These are phyloP conservation scores for Lithobates pipiens DNA, from an alignment of 2,797 vertebrate species.

Conservation along the genomic window DNA sequence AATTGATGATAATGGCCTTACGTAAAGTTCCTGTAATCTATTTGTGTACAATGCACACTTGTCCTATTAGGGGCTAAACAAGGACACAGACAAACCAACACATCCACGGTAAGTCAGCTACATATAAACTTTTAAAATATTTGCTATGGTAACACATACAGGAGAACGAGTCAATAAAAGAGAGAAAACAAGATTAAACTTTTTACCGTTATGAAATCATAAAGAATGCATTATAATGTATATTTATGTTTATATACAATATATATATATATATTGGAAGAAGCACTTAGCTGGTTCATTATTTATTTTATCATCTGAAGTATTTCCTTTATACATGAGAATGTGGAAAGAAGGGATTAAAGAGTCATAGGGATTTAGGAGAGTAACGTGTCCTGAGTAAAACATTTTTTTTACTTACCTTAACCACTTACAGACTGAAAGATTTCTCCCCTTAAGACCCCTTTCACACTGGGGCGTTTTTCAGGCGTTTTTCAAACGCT, in stretches of 20 bases:
- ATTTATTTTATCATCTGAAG: neutral
- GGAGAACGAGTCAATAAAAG: conserved; percentile 25
- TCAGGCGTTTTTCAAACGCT: no score
- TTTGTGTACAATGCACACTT: neutral
- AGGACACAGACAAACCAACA: conserved; percentile 34
- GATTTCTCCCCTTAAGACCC: no score
- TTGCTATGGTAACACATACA: conserved; percentile 6
- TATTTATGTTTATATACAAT: no score
- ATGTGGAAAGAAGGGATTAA: neutral
- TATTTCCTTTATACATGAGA: neutral
- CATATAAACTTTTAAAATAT: conserved; percentile 48
- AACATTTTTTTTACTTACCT: no score
- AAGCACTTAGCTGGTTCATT: neutral
- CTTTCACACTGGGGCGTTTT: no score
- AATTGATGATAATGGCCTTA: neutral
- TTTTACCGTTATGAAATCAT: conserved; percentile 7
- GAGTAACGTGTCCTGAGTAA: no score
- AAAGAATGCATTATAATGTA: neutral
- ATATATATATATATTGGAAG: no score
- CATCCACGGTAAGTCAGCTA: conserved; percentile 5
- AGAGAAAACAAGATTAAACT: conserved; percentile 27
- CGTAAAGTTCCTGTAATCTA: neutral
- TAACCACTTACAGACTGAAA: no score
- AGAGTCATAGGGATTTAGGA: no score
- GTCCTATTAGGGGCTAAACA: conserved; percentile 15